Evolutionary conservation across 2,113 vertebrate genomes (phyloP).

Genomic region (Oncorhynchus nerka): DNA sequence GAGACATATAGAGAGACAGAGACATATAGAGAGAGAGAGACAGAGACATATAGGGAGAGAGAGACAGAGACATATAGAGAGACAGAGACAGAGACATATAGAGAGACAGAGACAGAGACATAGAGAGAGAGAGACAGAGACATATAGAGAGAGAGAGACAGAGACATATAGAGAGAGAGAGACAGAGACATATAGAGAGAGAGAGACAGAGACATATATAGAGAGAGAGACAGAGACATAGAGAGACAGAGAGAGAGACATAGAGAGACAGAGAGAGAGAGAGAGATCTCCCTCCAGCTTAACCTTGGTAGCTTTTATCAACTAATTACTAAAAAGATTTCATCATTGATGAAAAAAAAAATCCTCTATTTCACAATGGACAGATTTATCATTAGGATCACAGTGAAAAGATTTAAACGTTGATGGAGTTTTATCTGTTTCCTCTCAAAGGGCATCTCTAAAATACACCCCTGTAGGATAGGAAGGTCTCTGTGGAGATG

Average conservation of each 20-base stretch:
- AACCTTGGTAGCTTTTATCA: slow-evolving; percentile 70
- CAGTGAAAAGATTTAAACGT: slow-evolving; percentile 30
- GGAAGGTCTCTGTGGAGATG: not conserved
- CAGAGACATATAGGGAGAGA: too few relatives aligned
- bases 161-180: not conserved
- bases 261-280: not conserved
- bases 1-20: too few relatives aligned
- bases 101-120: not conserved
- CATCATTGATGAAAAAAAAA: not conserved
- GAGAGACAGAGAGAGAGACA: too few relatives aligned
- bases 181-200: slow-evolving; percentile 6
- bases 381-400: slow-evolving; percentile 46
- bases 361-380: slow-evolving; percentile 39
- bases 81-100: too few relatives aligned
- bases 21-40: too few relatives aligned
- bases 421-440: slow-evolving; percentile 40
- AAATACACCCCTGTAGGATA: not conserved
- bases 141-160: slow-evolving; percentile 26
- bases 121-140: not conserved
- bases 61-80: too few relatives aligned
- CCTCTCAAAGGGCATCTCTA: slow-evolving; percentile 44
- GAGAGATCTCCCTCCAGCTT: slow-evolving; percentile 46
- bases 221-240: not conserved
- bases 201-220: too few relatives aligned
- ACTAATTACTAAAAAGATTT: slow-evolving; percentile 62